Percentiles rank a stretch among this genome's conserved stretches.
These are phyloP conservation scores for Sitophilus oryzae DNA, from an alignment of 1,140 invertebrate species.

Conservation along the genomic window DNA sequence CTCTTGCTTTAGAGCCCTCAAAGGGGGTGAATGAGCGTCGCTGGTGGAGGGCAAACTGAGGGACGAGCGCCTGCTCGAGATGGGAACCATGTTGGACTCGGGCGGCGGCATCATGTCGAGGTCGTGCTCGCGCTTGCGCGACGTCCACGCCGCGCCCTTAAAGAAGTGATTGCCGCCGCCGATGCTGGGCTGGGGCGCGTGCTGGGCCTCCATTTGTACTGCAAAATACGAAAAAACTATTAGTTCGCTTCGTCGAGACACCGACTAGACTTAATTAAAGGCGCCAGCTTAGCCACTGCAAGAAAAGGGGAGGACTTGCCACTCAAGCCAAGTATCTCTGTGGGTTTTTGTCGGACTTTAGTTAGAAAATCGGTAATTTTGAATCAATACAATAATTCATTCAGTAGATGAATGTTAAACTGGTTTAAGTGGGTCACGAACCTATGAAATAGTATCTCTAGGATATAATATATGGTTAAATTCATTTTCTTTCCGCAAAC, in stretches of 20 bases:
- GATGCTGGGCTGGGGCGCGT: conserved; percentile 25
- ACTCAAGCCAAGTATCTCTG: conserved; percentile 44
- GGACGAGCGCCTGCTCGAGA: conserved; percentile 52
- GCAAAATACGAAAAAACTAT: conserved; percentile 40
- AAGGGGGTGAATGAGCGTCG: conserved; percentile 42
- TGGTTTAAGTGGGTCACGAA: too few species aligned
- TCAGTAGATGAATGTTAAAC: too few species aligned
- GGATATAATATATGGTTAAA: too few species aligned
- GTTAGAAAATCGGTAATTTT: too few species aligned
- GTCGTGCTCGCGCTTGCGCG: conserved; percentile 46
- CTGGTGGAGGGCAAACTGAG: conserved; percentile 39
- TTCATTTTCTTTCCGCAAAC: too few species aligned
- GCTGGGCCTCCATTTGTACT: conserved; percentile 34
- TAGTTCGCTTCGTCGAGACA: conserved; percentile 30
- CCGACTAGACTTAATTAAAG: conserved; percentile 31
- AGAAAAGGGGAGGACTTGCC: conserved; percentile 38
- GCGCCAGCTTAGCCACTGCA: conserved; percentile 44
- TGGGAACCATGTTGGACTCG: conserved; percentile 48
- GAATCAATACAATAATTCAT: too few species aligned
- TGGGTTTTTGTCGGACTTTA: too few species aligned
- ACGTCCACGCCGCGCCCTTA: conserved; percentile 43
- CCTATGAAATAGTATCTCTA: too few species aligned
- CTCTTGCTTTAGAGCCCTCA: conserved; percentile 59
- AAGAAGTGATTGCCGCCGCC: conserved; percentile 38
- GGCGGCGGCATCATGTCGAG: conserved; percentile 58